Evolutionary conservation across 1,140 invertebrate species (phyloP), one percentile per base, ranked within the genome.

Genomic region (Whitmania pigra): DNA sequence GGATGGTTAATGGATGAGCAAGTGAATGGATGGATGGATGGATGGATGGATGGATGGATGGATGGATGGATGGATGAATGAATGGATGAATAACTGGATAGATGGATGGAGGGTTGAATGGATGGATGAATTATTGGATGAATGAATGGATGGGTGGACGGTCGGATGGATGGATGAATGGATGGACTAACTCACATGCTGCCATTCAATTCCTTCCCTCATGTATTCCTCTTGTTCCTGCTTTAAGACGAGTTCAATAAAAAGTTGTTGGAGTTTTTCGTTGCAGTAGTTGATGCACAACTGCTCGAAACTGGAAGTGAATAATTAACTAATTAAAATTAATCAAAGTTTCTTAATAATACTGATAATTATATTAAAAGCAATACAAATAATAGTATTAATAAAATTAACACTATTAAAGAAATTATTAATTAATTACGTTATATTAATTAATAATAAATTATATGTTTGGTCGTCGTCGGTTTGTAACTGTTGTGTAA

Each of bases 251-350:
- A 94, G 81, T 78, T 93, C 88, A 77, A 94, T 94, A 80, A 92
- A 92, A 82, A 97, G 94, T 83, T 94, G 94, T 79, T 97, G 94
- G 13, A 97, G 85, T 81, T 97, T 97, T 82, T 97, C 94, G 79
- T 97, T 97, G 0, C 93, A 94, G 82, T 95, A 97, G 82, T 97
- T 97, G 76, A 97, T 97, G 79, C 93, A 96, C 75, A 87, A 86
- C 80, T 97, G 94, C 81, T 95, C 94, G 79, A 98, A 93, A 9
- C 92, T 85, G 71, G 15, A 75, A 76, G 68, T 75, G 67, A 72
- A 72, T 36, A 77, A 75, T 27, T 69, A 17, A 31, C 36, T 60
- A 22, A 22, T 60, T 60, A 27, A 31, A 55, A 60, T n/a, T n/a
- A n/a, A n/a, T n/a, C n/a, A n/a, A n/a, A 2, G 5, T 25, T 3